Evolutionary conservation across 2,797 vertebrate species (phyloP), one percentile per base, ranked within the genome.

Genomic region (Scolopax rusticola): DNA sequence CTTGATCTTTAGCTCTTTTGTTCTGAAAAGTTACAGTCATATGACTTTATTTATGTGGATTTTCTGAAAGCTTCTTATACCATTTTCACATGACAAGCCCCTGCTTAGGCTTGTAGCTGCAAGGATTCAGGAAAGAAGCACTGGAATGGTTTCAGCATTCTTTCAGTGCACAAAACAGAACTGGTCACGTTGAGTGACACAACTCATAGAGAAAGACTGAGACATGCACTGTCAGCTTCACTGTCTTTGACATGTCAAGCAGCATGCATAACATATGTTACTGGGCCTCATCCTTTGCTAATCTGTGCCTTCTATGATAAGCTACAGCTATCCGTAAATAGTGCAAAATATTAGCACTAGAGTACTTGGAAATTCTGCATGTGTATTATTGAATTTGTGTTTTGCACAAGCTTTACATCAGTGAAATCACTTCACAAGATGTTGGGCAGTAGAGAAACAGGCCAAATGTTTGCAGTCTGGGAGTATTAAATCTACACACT

Each of bases 31-130:
- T 79, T 74, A 41, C 43, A 74, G 80, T 92, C 95, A 91, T 81
- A 85, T 91, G 93, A 94, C 90, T 85, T 91, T 87, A 87, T 90
- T 93, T 95, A 76, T 41, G 65, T 4, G 75, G 77, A 83, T 95
- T 96, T 96, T 94, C 63, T 47, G 54, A 95, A 97, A 97, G 91
- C 91, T 95, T 89, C 95, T 97, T 89, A 96, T 30, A 54, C 67
- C 45, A 24, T 90, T 96, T 95, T 95, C 95, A 94, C 90, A 93
- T 95, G 94, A 96, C 43, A 82, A 89, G 45, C 15, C 64, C 32
- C 88, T 84, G 89, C 85, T 96, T 84, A 89, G 91, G 79, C 68
- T 94, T 60, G 61, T 91, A 84, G 41, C 60, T 75, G 71, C 47
- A 91, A 57, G 47, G 69, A 59, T 83, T 90, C 9, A 8, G 71